phyloP scores from a whole-genome alignment of 2,888 invertebrate genomes.

The Gerris lacustris region DNA sequence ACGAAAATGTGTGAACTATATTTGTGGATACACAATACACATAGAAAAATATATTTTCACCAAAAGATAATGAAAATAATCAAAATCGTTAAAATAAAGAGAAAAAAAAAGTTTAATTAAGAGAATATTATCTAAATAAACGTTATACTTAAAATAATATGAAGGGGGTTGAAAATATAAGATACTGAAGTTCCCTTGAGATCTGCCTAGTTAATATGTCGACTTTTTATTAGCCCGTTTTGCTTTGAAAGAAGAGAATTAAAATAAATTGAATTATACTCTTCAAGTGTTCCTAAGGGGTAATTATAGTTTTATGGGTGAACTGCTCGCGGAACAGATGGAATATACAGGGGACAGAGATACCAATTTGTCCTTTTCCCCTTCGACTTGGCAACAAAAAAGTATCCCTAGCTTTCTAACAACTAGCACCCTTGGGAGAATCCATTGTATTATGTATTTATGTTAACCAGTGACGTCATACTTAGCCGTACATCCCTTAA shows the following conservation, averaged over 20 bases:
- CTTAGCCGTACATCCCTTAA: slow-evolving; percentile 12
- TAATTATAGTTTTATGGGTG: background rate
- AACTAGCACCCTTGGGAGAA: slow-evolving; percentile 21
- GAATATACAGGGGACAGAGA: background rate
- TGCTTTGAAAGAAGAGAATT: background rate
- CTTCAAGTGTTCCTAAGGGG: background rate
- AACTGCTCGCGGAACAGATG: background rate
- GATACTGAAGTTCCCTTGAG: no score
- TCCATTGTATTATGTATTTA: slow-evolving; percentile 30
- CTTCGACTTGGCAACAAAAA: background rate
- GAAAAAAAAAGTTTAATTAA: no score
- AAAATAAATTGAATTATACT: background rate
- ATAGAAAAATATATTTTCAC: no score
- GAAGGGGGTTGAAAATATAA: no score
- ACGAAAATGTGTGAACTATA: no score
- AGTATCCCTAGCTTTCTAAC: background rate
- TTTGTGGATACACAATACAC: no score
- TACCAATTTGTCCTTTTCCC: background rate
- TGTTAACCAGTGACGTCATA: slow-evolving; percentile 29
- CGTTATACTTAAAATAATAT: no score
- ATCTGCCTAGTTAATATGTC: no score
- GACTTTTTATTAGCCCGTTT: no score
- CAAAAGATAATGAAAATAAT: no score
- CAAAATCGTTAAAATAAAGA: no score
- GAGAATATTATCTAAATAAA: no score